Base-by-base conservation (phyloP, 2,113 vertebrate species). In the Maccullochella peelii region DNA sequence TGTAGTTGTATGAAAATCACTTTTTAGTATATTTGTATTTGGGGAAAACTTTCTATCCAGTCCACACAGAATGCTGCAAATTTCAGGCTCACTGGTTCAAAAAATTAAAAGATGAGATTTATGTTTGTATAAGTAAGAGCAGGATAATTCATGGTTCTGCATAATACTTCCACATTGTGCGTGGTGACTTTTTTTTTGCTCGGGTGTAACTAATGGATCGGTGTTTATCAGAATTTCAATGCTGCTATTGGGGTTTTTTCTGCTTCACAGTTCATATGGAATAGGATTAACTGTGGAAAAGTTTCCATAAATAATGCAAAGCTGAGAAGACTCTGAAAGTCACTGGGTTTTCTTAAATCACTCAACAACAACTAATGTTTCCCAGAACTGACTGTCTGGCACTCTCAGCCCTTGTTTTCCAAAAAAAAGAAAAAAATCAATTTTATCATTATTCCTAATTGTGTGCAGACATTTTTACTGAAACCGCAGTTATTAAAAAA, bases 281-380 rank as follows among this genome's bases (percentile, higher is more conserved):
- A 16, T 14, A 50, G 40, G 52, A 71, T 85, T 85, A 73, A 55
- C 36, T 74, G 52, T 73, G 40, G 15, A 49, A 71, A 73, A 42
- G 47, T 76, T 23, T 62, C 77, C 58, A 86, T 78, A 47, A 77
- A 78, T 83, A 63, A 85, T 86, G 49, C 40, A 86, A 85, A 77
- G 54, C 27, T 23, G 38, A 40, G 27, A 50, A 15, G 69, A 57
- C 0, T 4, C 11, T 50, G 52, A 36, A 54, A 36, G n/a, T 54
- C 12, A 40, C 16, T 38, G 36, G 18, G 59, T 77, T 55, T 38
- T 59, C 7, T 40, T 23, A 44, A 44, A 47, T 71, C 16, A 16
- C 27, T 11, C 27, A 68, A 40, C n/a, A 21, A 67, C 73, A 79
- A 50, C 58, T 67, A 59, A 49, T 71, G 50, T 63, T 5, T 61